Evolutionary conservation across 2,797 vertebrate genomes (phyloP).

Genomic region (Mus caroli): DNA sequence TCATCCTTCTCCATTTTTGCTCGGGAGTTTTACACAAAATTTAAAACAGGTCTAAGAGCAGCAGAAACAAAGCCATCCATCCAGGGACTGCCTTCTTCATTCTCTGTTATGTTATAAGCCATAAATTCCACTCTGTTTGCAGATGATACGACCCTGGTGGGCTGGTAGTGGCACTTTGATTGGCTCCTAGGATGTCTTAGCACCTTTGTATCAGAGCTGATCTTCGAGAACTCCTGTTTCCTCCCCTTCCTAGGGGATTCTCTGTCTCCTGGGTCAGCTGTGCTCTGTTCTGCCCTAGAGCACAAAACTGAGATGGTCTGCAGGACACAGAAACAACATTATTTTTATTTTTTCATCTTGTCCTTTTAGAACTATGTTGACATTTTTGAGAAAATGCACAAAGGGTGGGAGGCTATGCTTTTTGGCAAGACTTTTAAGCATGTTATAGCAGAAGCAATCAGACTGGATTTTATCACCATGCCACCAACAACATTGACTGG

Average conservation of each 20-base stretch:
- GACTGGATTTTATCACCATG: neutral
- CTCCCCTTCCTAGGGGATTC: neutral
- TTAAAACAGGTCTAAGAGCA: slow-evolving; percentile 53
- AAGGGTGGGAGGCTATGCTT: neutral
- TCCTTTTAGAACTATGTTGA: slow-evolving; percentile 19
- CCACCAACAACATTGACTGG: neutral
- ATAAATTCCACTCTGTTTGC: neutral
- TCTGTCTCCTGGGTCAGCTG: neutral
- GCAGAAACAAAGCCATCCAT: slow-evolving; percentile 14
- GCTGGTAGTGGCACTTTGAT: neutral
- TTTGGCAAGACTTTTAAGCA: slow-evolving; percentile 21
- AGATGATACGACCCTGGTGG: neutral
- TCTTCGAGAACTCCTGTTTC: neutral
- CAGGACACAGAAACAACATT: neutral
- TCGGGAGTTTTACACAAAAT: slow-evolving; percentile 38
- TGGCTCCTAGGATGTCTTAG: neutral
- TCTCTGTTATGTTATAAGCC: neutral
- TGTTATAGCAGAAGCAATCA: neutral
- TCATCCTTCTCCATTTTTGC: neutral
- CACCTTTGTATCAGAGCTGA: neutral
- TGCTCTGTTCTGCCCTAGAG: neutral
- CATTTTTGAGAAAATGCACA: neutral
- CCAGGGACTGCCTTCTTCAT: neutral
- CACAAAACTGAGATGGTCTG: neutral
- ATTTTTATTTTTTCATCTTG: slow-evolving; percentile 33